A percentile compares a stretch with the other conserved stretches of the same genome.
These are phyloP conservation scores for Phanerotoma sp. DNA, from an alignment of 2,888 invertebrate species.

Conservation along the genomic window DNA sequence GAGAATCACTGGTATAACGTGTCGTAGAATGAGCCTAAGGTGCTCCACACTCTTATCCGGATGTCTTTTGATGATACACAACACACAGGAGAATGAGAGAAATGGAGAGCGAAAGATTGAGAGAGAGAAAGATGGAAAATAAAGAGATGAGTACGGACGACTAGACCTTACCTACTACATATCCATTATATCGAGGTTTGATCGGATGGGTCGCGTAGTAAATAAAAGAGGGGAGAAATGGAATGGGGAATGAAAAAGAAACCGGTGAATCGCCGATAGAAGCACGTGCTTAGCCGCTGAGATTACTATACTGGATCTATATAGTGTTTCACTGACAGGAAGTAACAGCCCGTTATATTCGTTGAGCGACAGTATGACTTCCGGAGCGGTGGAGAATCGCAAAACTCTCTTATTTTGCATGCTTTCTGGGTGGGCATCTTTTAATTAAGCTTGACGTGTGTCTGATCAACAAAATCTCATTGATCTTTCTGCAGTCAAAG, in stretches of 20 bases:
- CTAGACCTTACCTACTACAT: slow-evolving; percentile 1
- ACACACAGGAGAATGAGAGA: too few species aligned
- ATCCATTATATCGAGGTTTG: not conserved
- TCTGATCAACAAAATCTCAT: too few species aligned
- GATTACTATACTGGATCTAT: slow-evolving; percentile 34
- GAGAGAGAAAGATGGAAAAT: too few species aligned
- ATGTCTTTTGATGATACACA: slow-evolving; percentile 3
- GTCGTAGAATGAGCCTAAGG: slow-evolving; percentile 21
- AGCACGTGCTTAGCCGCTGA: slow-evolving; percentile 37
- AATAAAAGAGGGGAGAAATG: not conserved
- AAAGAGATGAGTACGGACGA: not conserved
- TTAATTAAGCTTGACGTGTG: too few species aligned
- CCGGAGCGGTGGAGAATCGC: too few species aligned
- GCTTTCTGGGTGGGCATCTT: not conserved
- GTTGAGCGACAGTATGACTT: slow-evolving; percentile 42
- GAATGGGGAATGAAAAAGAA: not conserved
- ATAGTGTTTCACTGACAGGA: slow-evolving; percentile 38
- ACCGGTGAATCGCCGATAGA: slow-evolving; percentile 14
- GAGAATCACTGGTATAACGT: slow-evolving; percentile 26
- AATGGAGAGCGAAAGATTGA: too few species aligned
- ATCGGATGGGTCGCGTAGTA: not conserved
- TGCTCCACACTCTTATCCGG: slow-evolving; percentile 8
- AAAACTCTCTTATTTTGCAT: too few species aligned
- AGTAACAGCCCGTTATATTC: slow-evolving; percentile 46
- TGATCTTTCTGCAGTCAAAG: too few species aligned